Evolutionary conservation across 2,113 vertebrate genomes (phyloP).

Genomic region (Maccullochella peelii): DNA sequence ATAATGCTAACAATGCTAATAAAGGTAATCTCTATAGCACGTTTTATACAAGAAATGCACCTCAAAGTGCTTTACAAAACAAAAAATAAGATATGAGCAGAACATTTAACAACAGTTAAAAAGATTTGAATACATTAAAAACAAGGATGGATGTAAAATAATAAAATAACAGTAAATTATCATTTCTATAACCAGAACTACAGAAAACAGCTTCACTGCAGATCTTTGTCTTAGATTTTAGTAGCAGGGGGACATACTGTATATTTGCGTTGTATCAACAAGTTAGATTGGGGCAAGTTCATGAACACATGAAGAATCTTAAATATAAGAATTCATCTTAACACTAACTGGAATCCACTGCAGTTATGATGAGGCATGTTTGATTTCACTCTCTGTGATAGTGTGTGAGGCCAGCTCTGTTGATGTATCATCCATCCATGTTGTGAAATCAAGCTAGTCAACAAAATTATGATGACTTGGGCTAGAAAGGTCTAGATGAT

Average conservation of each 20-base stretch:
- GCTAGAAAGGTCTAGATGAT: background rate
- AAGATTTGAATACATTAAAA: background rate
- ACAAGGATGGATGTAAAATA: background rate
- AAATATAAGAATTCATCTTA: background rate
- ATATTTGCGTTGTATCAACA: background rate
- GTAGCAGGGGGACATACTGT: background rate
- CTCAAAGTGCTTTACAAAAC: background rate
- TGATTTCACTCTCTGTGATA: too few species aligned
- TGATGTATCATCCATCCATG: background rate
- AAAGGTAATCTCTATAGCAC: too few species aligned
- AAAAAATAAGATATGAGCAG: background rate
- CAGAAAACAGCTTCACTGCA: too few species aligned
- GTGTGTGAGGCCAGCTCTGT: background rate
- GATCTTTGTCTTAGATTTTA: too few species aligned
- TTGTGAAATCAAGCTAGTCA: constrained; percentile 30
- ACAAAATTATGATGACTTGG: background rate
- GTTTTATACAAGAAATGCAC: background rate
- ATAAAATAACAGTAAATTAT: background rate
- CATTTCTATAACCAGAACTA: background rate
- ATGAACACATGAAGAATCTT: background rate
- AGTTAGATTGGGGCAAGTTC: background rate
- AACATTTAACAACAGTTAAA: background rate
- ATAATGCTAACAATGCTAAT: too few species aligned
- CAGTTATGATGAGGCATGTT: background rate
- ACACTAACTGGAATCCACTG: too few species aligned